Percentiles rank a stretch among this genome's conserved stretches.
These are phyloP conservation scores for Hypothenemus hampei DNA, from an alignment of 1,140 invertebrate genomes.

Conservation along the genomic window DNA sequence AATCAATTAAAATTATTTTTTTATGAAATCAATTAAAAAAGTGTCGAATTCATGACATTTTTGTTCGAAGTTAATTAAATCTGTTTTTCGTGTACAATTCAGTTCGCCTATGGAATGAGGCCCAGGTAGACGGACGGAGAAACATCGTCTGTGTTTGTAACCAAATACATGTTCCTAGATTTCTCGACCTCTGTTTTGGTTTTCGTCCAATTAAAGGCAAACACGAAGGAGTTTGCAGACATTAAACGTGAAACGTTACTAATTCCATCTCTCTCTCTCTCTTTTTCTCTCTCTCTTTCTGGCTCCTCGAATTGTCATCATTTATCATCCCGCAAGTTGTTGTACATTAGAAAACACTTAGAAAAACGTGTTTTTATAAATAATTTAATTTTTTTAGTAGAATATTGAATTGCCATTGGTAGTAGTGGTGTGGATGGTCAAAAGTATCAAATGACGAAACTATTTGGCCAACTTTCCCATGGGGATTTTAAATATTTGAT, in stretches of 20 bases:
- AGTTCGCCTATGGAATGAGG: conserved; percentile 10
- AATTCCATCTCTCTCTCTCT: too few species aligned
- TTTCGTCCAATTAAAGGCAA: conserved; percentile 48
- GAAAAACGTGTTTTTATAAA: neutral
- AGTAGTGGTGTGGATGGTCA: neutral
- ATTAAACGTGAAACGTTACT: conserved; percentile 45
- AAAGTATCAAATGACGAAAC: conserved; percentile 31
- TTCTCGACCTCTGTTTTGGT: conserved; percentile 47
- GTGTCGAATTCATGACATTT: too few species aligned
- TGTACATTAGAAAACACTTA: neutral
- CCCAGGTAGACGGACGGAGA: conserved; percentile 9
- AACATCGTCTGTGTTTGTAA: conserved; percentile 34
- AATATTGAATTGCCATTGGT: too few species aligned
- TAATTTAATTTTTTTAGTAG: neutral
- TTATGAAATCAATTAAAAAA: too few species aligned
- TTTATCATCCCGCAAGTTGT: conserved; percentile 15
- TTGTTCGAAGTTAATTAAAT: too few species aligned
- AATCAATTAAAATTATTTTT: too few species aligned
- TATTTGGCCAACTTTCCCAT: conserved; percentile 34
- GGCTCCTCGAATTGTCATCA: conserved; percentile 41
- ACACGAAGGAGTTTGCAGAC: conserved; percentile 43
- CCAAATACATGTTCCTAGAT: conserved; percentile 43
- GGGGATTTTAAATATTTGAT: conserved; percentile 44
- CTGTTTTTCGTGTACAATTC: too few species aligned
- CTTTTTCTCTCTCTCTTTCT: too few species aligned